Base-by-base conservation (phyloP, 2,888 invertebrate genomes). In the Stenoptilia bipunctidactyla region DNA sequence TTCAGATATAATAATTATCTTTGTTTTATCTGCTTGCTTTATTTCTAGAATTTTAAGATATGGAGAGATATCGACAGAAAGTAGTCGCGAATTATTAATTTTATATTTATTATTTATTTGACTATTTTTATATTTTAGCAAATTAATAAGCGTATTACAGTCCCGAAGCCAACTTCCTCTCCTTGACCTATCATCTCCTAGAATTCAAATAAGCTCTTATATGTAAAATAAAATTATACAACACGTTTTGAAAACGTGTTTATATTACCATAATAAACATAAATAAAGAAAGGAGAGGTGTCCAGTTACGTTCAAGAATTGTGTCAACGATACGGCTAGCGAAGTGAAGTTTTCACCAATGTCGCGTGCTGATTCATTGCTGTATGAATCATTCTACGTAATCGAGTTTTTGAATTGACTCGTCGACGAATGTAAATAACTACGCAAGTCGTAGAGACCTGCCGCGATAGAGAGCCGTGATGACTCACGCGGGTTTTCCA, bases 401-500 rank as follows among this genome's bases (percentile, higher is more conserved):
- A 76, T 77, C 72, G 74, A 76, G 75, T 79, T 79, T 80, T 82
- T 80, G 79, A 82, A 77, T 79, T 69, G 73, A 72, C 72, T 67
- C 69, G 35, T 35, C 35, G 57, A 59, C 74, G 65, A 76, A 77
- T 76, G 75, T 72, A 73, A 79, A 76, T 77, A 30, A n/a, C n/a
- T 30, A 74, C 70, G 65, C 71, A 63, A 61, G 49, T 68, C 66
- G 75, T 72, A 74, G 75, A 74, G 77, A 73, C 73, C 74, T 30
- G 30, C 30, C 64, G 69, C 70, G 70, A 63, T 72, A 71, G 69
- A 73, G 72, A 69, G 66, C 63, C 68, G 59, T 56, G 61, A 59
- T 80, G 82, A 83, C 53, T 83, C 83, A 82, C 62, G 53, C 77
- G 83, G 83, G 79, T 82, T 82, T 83, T 82, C 83, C 83, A 64